These are phyloP conservation scores for Epicampocera succincta DNA, from an alignment of 2,888 invertebrate genomes.

Conservation along the genomic window DNA sequence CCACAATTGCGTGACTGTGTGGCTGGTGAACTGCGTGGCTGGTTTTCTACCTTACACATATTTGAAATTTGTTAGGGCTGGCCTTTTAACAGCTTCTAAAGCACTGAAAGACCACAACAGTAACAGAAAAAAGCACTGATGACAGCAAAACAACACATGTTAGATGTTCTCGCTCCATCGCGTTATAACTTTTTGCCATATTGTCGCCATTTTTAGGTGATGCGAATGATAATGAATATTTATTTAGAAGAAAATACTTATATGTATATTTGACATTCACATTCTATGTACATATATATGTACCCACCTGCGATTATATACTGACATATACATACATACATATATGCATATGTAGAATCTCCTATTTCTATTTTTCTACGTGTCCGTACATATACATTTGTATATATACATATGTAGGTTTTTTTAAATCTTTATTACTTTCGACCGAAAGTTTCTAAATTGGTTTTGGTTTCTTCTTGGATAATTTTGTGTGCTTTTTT, in stretches of 20 bases:
- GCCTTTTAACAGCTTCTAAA: constrained; percentile 54
- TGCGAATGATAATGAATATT: too few relatives aligned
- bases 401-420: not conserved
- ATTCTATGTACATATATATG: too few relatives aligned
- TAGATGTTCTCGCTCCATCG: too few relatives aligned
- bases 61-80: constrained; percentile 57
- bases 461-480: constrained; percentile 24
- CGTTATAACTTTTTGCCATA: too few relatives aligned
- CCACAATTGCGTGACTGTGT: not conserved
- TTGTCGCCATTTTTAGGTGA: too few relatives aligned
- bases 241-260: too few relatives aligned
- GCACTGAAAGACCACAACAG: constrained; percentile 35
- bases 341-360: too few relatives aligned
- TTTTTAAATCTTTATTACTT: constrained; percentile 5
- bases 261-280: too few relatives aligned
- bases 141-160: not conserved
- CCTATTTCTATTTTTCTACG: too few relatives aligned
- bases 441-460: constrained; percentile 28
- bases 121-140: not conserved
- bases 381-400: too few relatives aligned
- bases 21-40: not conserved
- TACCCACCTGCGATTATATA: too few relatives aligned
- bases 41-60: constrained; percentile 14
- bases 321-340: too few relatives aligned
- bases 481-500: constrained; percentile 51